Base-by-base conservation (phyloP, 2,797 vertebrate genomes). In the Euthynnus affinis region DNA sequence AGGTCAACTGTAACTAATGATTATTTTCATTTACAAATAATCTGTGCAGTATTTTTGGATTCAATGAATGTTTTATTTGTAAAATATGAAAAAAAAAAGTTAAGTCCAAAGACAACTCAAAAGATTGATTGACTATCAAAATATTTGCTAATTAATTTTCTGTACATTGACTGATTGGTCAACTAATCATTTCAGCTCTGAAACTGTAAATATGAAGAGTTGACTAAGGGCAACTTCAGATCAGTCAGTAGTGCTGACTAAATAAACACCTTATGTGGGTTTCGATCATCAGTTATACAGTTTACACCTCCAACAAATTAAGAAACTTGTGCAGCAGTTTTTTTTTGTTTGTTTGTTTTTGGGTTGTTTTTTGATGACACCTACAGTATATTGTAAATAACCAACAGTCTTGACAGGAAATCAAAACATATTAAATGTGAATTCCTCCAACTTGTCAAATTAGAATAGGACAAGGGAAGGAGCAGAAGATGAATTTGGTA, bases 381-480 rank as follows among this genome's bases (percentile, higher is more conserved):
- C 4, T 14, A 14, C n/a, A 29, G 3, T 22, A 18, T 3, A 32
- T 51, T 70, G 25, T 66, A 80, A 71, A 80, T 58, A 65, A 18
- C 18, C 34, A n/a, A 61, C 20, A 20, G 20, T 55, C n/a, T 44
- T 65, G 52, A 22, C 32, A 57, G 5, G 5, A 20, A 48, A 10
- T 46, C 48, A 46, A 72, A 46, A 10, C 12, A 58, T 32, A 79
- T 90, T 83, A 64, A 72, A 88, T 27, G n/a, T 62, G n/a, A 67
- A 76, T 78, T 80, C 23, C 40, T 82, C 42, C 32, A 61, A 15
- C 10, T 6, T 27, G 48, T 70, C 23, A 25, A 27, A 17, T 27
- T 55, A 18, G 52, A 23, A 22, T 25, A 53, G 13, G 12, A 4
- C 25, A 53, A 15, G 12, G 10, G 10, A 2, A 14, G 17, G 15